Percentiles rank a stretch among this genome's conserved stretches.
These are phyloP conservation scores for Empis stercorea DNA, from an alignment of 2,888 invertebrate genomes.

Conservation along the genomic window DNA sequence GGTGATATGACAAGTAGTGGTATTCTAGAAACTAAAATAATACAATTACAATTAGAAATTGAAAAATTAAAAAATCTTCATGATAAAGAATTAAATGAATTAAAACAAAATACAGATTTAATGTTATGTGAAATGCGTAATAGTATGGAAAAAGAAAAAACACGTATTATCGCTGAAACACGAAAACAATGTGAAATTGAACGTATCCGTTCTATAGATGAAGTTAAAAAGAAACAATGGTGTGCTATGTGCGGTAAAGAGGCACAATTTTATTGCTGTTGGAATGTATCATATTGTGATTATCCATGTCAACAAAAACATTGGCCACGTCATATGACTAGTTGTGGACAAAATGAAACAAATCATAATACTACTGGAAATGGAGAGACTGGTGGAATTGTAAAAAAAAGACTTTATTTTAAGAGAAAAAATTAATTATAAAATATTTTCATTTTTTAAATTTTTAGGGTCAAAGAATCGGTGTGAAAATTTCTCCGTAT, in stretches of 20 bases:
- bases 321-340: constrained; percentile 58
- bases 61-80: constrained; percentile 60
- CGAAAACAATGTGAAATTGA: constrained; percentile 55
- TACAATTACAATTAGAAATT: constrained; percentile 50
- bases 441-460: no score
- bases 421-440: not conserved
- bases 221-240: constrained; percentile 83
- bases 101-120: constrained; percentile 52
- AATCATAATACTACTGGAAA: constrained; percentile 1
- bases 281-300: constrained; percentile 92
- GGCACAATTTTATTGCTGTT: constrained; percentile 87
- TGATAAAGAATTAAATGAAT: constrained; percentile 56
- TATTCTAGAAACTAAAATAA: constrained; percentile 43
- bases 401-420: constrained; percentile 2
- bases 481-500: constrained; percentile 8
- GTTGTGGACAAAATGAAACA: constrained; percentile 22
- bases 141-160: constrained; percentile 56
- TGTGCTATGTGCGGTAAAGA: constrained; percentile 79
- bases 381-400: constrained; percentile 2
- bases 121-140: constrained; percentile 55
- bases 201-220: constrained; percentile 51
- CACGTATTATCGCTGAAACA: constrained; percentile 49
- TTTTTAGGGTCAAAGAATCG: constrained; percentile 7
- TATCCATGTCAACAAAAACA: constrained; percentile 77
- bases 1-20: constrained; percentile 46